A percentile compares a stretch with the other conserved stretches of the same genome.
Conservation (phyloP, 2,113 vertebrate species). For the Apus apus region DNA sequence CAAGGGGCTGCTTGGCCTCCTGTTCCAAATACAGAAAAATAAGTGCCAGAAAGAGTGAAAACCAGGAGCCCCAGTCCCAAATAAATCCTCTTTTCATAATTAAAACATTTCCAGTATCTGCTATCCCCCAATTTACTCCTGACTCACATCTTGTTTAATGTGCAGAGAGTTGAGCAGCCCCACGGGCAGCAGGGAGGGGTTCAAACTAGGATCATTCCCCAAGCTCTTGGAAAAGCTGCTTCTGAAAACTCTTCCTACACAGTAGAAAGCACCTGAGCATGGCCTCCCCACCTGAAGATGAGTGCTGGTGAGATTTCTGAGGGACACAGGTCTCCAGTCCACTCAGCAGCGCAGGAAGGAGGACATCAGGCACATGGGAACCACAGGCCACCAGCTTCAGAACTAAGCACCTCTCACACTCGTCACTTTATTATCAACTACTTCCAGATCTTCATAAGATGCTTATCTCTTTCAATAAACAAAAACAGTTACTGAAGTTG, state of each 20-base stretch:
- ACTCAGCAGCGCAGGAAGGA: background rate
- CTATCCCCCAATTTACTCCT: background rate
- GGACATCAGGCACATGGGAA: fast-evolving
- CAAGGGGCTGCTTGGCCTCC: background rate
- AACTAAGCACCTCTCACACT: background rate
- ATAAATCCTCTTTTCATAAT: background rate
- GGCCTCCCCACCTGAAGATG: background rate
- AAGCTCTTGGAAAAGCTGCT: background rate
- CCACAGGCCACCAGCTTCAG: background rate
- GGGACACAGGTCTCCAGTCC: background rate
- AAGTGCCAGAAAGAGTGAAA: background rate
- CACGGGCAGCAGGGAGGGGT: fast-evolving
- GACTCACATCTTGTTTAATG: fast-evolving
- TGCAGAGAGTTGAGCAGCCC: background rate
- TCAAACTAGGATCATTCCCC: background rate
- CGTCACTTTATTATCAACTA: background rate
- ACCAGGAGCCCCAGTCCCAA: background rate
- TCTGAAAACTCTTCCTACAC: background rate
- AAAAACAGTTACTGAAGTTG: background rate
- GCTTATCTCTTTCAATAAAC: slow-evolving; percentile 54
- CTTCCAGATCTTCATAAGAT: background rate
- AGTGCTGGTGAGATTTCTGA: background rate
- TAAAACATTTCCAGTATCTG: background rate
- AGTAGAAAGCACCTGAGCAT: background rate
- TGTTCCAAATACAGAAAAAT: background rate